Evolutionary conservation across 2,797 vertebrate species (phyloP), one percentile per base, ranked within the genome.

Genomic region (Avahi laniger): DNA sequence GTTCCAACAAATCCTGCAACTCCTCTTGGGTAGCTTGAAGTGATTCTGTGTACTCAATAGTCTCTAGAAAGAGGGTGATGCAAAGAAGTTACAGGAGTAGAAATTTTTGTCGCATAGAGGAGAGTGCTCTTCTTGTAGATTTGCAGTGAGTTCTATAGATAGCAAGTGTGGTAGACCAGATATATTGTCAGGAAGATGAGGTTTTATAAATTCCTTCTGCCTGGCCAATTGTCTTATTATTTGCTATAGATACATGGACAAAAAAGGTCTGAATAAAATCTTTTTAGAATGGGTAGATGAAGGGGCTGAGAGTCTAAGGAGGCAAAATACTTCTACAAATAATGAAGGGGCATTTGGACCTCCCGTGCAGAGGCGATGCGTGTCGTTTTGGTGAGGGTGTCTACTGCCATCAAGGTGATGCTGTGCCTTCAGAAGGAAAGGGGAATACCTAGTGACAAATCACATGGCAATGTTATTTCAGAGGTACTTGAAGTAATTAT

Each of bases 141-240:
- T 2, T 48, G n/a, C n/a, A 38, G 14, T 57, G n/a, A 92, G 5
- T 65, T 61, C n/a, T 92, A 17, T 10, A 65, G 26, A 38, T 14
- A 93, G 12, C 38, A 79, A 91, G 11, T 63, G 10, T n/a, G 11
- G 52, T 97, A 88, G 57, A 81, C 50, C 86, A 93, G 61, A 89
- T 80, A 26, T 38, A 52, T 38, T 57, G 0, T 76, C 65, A 81
- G 43, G 50, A 95, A 87, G 84, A 63, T 85, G 6, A 18, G 20
- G 12, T 75, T 59, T 43, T 41, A 20, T 20, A 33, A 17, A 80
- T 30, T 61, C 6, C 15, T 72, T 84, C 52, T 83, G 10, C 2
- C 48, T n/a, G 13, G 5, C 2, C 59, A 46, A 33, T 52, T 13
- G 12, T 65, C 61, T 82, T 82, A 11, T 69, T 41, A 88, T 88